Evolutionary conservation across 2,888 invertebrate genomes (phyloP).

Genomic region (Petrolisthes cinctipes): DNA sequence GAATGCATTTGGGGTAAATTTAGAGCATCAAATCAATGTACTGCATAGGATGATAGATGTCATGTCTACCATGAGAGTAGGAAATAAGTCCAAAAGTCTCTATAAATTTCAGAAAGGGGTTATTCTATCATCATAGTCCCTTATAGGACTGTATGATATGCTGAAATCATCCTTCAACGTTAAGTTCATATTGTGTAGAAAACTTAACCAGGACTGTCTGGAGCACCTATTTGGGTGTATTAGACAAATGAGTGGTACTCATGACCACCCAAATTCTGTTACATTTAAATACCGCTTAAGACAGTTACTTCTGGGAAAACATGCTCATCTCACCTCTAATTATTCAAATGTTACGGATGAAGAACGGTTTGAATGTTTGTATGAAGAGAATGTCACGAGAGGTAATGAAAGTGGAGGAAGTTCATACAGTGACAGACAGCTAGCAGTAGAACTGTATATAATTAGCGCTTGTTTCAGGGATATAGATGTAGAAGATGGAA

Average conservation of each 20-base stretch:
- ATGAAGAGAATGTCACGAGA: too few species aligned
- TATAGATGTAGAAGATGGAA: too few species aligned
- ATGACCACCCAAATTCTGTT: too few species aligned
- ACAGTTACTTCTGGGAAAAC: background rate
- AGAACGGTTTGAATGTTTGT: too few species aligned
- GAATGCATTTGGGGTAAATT: background rate
- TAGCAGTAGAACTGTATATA: too few species aligned
- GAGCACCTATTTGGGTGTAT: conserved; percentile 9
- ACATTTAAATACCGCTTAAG: background rate
- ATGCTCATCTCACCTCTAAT: background rate
- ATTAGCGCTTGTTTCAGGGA: too few species aligned
- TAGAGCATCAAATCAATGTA: background rate
- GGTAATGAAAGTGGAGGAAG: too few species aligned
- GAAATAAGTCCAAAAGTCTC: too few species aligned
- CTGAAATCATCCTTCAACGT: background rate
- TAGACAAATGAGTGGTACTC: background rate
- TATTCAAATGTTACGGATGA: too few species aligned
- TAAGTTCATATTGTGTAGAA: background rate
- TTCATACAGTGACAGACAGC: background rate
- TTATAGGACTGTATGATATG: conserved; percentile 4
- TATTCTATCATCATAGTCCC: background rate
- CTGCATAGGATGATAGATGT: background rate
- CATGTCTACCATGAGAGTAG: too few species aligned
- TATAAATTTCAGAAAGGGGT: background rate
- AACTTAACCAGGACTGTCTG: background rate